Conservation (phyloP, 2,888 invertebrate genomes). For the Selenia dentaria region DNA sequence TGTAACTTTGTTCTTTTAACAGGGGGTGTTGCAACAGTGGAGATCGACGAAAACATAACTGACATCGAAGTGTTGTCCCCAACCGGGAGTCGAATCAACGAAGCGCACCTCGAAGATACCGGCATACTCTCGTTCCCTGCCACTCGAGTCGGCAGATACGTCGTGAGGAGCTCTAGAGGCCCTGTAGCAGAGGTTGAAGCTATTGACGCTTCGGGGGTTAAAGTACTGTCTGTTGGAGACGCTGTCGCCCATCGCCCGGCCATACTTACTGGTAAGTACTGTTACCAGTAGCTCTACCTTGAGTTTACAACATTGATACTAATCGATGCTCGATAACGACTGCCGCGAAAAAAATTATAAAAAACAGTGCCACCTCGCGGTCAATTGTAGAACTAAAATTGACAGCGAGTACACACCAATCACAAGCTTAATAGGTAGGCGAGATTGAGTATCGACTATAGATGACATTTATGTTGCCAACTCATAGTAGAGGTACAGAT, state of each 20-base stretch:
- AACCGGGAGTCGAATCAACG: slow-evolving; percentile 85
- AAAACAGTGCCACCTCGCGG: too few species aligned
- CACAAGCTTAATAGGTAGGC: too few species aligned
- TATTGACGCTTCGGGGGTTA: slow-evolving; percentile 90
- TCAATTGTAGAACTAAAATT: too few species aligned
- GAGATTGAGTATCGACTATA: too few species aligned
- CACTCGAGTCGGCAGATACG: slow-evolving; percentile 89
- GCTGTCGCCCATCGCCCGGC: slow-evolving; percentile 92
- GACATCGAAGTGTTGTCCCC: slow-evolving; percentile 89
- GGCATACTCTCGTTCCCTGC: slow-evolving; percentile 91
- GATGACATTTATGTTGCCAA: too few species aligned
- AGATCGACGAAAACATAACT: slow-evolving; percentile 84
- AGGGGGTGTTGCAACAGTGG: slow-evolving; percentile 85
- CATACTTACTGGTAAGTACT: slow-evolving; percentile 87
- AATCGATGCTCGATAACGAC: too few species aligned
- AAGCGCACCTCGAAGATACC: slow-evolving; percentile 83
- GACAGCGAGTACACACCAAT: too few species aligned
- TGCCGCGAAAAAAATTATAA: too few species aligned
- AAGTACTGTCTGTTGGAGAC: slow-evolving; percentile 90
- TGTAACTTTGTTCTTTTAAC: too few species aligned
- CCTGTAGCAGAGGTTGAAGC: slow-evolving; percentile 87
- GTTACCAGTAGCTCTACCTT: too few species aligned
- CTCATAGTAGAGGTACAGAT: too few species aligned
- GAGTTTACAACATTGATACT: too few species aligned
- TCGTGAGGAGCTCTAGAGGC: slow-evolving; percentile 81